phyloP scores from a whole-genome alignment of 1,140 invertebrate species.

The Calliopsis andreniformis region DNA sequence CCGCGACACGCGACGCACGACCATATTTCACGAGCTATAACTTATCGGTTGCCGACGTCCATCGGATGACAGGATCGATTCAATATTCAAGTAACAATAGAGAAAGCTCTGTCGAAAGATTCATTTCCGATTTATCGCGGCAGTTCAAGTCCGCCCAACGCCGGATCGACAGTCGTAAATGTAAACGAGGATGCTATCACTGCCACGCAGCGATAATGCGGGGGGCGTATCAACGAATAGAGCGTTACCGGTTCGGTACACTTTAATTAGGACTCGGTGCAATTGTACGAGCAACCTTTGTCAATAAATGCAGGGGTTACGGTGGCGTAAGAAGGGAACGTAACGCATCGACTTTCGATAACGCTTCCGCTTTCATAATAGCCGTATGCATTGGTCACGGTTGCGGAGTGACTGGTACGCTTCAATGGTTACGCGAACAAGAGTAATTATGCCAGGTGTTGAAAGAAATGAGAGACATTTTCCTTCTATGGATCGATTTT shows the following conservation, averaged over 20 bases:
- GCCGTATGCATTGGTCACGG: background rate
- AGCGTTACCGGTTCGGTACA: background rate
- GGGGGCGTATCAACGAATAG: background rate
- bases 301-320: background rate
- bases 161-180: no score
- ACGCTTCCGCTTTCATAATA: background rate
- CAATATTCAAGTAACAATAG: no score
- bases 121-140: no score
- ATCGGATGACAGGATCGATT: no score
- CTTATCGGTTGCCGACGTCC: slow-evolving; percentile 17
- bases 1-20: slow-evolving; percentile 21
- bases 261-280: slow-evolving; percentile 9
- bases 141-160: no score
- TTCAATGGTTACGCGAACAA: no score
- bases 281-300: background rate
- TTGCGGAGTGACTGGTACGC: no score
- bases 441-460: no score
- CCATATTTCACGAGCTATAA: slow-evolving; percentile 9
- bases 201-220: background rate
- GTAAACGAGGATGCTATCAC: no score
- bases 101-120: no score
- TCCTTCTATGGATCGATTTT: no score
- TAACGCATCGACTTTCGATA: background rate
- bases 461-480: no score
- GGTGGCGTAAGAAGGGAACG: background rate